These are phyloP conservation scores for Archegozetes longisetosus DNA, from an alignment of 1,140 invertebrate species.

Conservation along the genomic window DNA sequence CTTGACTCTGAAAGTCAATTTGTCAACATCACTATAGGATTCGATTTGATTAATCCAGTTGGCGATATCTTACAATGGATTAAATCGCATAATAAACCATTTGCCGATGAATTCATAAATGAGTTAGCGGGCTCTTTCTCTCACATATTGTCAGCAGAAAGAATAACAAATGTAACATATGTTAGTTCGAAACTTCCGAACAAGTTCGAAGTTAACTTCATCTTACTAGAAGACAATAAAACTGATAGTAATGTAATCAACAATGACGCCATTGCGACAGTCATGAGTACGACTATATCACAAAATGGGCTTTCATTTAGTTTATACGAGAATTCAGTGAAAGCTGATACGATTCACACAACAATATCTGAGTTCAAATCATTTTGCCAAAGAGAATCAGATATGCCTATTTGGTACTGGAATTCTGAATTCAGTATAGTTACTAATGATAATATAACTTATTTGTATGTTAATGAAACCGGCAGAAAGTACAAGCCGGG, in stretches of 20 bases:
- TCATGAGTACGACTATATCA: not conserved
- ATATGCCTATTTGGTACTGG: conserved; percentile 12
- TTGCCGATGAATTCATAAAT: not conserved
- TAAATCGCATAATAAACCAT: not conserved
- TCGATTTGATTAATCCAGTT: not conserved
- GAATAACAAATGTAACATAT: not conserved
- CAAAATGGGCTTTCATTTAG: not conserved
- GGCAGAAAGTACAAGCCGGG: not conserved
- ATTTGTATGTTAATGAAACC: conserved; percentile 6
- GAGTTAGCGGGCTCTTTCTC: not conserved
- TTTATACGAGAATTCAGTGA: not conserved
- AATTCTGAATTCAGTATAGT: not conserved
- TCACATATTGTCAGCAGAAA: not conserved
- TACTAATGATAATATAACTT: not conserved
- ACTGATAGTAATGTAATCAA: not conserved
- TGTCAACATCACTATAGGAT: conserved; percentile 3
- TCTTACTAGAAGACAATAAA: not conserved
- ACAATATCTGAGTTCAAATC: not conserved
- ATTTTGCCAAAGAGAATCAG: not conserved
- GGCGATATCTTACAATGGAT: not conserved
- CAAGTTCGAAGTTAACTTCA: not conserved
- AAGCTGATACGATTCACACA: not conserved
- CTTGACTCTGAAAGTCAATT: conserved; percentile 7
- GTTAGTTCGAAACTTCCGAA: not conserved
- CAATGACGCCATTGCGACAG: not conserved